phyloP scores from a whole-genome alignment of 2,797 vertebrate species.

The Spondyliosoma cantharus region DNA sequence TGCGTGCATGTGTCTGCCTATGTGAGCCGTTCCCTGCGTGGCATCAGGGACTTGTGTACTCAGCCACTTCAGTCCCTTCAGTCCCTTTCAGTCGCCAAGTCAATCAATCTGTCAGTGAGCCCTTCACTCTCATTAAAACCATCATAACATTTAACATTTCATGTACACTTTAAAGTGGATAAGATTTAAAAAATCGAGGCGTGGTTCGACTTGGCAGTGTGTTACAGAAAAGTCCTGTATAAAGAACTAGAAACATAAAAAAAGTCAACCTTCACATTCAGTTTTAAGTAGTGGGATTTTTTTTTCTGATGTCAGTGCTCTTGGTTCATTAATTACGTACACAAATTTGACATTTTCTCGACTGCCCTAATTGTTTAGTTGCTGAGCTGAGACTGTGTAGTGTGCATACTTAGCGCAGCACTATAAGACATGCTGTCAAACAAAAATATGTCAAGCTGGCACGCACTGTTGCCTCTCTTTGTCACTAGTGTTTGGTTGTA shows the following conservation, averaged over 20 bases:
- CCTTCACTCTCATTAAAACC: constrained; percentile 29
- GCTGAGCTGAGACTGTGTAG: constrained; percentile 20
- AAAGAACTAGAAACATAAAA: not conserved
- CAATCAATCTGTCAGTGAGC: constrained; percentile 8
- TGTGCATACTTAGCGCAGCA: constrained; percentile 14
- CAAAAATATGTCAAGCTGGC: constrained; percentile 21
- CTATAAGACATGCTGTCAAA: constrained; percentile 30
- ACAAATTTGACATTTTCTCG: constrained; percentile 30
- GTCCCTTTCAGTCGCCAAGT: constrained; percentile 16
- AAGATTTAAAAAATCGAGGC: not conserved
- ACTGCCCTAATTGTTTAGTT: constrained; percentile 43
- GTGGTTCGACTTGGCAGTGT: not conserved
- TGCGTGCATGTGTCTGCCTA: constrained; percentile 32
- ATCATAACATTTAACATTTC: constrained; percentile 12
- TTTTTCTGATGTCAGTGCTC: constrained; percentile 6
- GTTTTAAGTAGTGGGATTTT: constrained; percentile 2
- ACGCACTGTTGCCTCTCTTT: constrained; percentile 7
- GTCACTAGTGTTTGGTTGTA: not conserved
- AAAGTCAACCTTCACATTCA: constrained; percentile 10
- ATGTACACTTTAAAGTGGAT: constrained; percentile 1
- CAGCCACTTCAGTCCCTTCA: constrained; percentile 38
- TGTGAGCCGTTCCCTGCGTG: constrained; percentile 23
- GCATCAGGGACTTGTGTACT: constrained; percentile 15
- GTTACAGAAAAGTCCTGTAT: not conserved
- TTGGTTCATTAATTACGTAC: constrained; percentile 48